Evolutionary conservation across 1,140 invertebrate genomes (phyloP).

Genomic region (Listronotus oregonensis): DNA sequence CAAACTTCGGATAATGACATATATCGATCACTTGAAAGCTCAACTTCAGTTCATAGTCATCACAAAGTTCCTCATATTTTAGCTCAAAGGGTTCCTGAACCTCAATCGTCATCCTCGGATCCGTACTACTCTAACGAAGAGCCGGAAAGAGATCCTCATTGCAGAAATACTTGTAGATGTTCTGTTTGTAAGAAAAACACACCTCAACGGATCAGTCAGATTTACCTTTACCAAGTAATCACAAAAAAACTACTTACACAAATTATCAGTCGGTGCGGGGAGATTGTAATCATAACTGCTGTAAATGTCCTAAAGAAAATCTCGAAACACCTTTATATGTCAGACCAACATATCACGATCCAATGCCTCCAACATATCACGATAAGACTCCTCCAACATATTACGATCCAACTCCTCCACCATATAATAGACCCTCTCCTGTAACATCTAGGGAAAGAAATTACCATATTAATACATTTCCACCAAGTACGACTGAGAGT

Average conservation of each 20-base stretch:
- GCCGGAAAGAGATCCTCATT: slow-evolving; percentile 13
- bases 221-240: too few species aligned
- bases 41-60: neutral
- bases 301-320: too few species aligned
- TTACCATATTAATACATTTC: neutral
- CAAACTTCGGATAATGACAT: slow-evolving; percentile 36
- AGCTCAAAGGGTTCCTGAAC: neutral
- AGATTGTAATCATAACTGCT: too few species aligned
- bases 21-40: neutral
- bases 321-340: too few species aligned
- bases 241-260: too few species aligned
- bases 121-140: slow-evolving; percentile 22
- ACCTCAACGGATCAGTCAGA: neutral
- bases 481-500: neutral
- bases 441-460: neutral
- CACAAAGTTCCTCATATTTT: neutral
- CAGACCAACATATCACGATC: too few species aligned
- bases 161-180: slow-evolving; percentile 8
- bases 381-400: too few species aligned
- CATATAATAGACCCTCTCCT: too few species aligned
- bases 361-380: too few species aligned
- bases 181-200: slow-evolving; percentile 2
- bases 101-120: neutral
- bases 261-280: too few species aligned
- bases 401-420: too few species aligned